Conservation (phyloP, 2,113 vertebrate species). For the Equus przewalskii region DNA sequence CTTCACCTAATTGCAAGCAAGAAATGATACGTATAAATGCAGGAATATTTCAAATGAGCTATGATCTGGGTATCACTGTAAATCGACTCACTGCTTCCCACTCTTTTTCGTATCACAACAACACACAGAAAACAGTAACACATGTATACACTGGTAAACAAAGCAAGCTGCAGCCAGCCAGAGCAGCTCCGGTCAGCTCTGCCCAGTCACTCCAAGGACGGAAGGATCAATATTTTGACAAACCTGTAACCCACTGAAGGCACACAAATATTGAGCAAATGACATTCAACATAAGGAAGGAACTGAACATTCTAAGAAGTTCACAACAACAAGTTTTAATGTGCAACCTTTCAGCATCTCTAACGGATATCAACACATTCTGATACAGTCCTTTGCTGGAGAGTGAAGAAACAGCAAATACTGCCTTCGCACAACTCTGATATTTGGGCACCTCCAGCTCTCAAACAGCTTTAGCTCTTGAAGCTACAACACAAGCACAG, state of each 20-base stretch:
- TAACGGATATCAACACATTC: not conserved
- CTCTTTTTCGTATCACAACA: not conserved
- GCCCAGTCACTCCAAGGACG: not conserved
- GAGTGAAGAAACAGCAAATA: not conserved
- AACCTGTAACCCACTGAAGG: not conserved
- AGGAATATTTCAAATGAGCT: constrained; percentile 11
- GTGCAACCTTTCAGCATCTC: not conserved
- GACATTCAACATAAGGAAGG: constrained; percentile 31
- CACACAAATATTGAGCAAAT: not conserved
- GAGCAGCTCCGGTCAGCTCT: not conserved
- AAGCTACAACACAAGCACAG: not conserved
- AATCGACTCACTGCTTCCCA: not conserved
- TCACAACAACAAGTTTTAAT: not conserved
- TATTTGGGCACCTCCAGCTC: not conserved
- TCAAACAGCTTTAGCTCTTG: not conserved
- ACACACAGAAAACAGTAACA: not conserved
- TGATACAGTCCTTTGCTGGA: not conserved
- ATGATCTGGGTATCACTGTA: not conserved
- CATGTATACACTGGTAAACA: not conserved
- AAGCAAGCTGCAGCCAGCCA: not conserved
- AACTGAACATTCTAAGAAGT: constrained; percentile 19
- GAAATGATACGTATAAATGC: not conserved
- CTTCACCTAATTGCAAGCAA: not conserved
- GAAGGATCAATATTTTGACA: constrained; percentile 6
- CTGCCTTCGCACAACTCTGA: not conserved